A percentile compares a stretch with the other conserved stretches of the same genome.
Evolutionary conservation across 2,797 vertebrate species (phyloP).

Genomic region (Epinephelus awoara): DNA sequence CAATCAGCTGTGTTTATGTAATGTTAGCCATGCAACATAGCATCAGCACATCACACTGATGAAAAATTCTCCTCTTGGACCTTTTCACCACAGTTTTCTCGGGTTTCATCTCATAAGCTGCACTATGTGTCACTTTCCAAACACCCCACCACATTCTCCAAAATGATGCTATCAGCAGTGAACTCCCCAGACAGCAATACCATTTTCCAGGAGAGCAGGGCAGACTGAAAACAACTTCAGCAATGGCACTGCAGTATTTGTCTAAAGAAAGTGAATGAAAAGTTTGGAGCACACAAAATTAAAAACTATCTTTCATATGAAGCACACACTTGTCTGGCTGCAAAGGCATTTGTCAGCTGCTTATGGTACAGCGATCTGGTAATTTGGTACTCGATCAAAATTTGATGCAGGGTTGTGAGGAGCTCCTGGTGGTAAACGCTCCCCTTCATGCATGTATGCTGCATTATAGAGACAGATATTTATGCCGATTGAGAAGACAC

Average conservation of each 20-base stretch:
- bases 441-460: constrained; percentile 38
- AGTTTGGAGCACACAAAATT: constrained; percentile 48
- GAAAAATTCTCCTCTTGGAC: background rate
- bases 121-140: constrained; percentile 2
- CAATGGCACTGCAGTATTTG: constrained; percentile 9
- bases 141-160: background rate
- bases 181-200: constrained; percentile 35
- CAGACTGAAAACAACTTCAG: constrained; percentile 41
- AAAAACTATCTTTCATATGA: constrained; percentile 49
- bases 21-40: too few relatives aligned
- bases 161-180: constrained; percentile 25
- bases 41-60: background rate
- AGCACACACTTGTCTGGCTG: constrained; percentile 35
- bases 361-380: constrained; percentile 59
- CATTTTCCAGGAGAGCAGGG: constrained; percentile 30
- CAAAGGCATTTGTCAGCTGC: constrained; percentile 66
- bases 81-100: background rate
- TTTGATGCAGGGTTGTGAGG: constrained; percentile 49
- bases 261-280: constrained; percentile 40
- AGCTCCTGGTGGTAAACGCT: constrained; percentile 19
- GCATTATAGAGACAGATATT: constrained; percentile 39
- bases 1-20: background rate
- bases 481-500: background rate
- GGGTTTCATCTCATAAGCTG: background rate
- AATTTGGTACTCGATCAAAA: constrained; percentile 74